A percentile compares a stretch with the other conserved stretches of the same genome.
phyloP scores from a whole-genome alignment of 2,113 vertebrate species.

The Xyliphius kryptos region DNA sequence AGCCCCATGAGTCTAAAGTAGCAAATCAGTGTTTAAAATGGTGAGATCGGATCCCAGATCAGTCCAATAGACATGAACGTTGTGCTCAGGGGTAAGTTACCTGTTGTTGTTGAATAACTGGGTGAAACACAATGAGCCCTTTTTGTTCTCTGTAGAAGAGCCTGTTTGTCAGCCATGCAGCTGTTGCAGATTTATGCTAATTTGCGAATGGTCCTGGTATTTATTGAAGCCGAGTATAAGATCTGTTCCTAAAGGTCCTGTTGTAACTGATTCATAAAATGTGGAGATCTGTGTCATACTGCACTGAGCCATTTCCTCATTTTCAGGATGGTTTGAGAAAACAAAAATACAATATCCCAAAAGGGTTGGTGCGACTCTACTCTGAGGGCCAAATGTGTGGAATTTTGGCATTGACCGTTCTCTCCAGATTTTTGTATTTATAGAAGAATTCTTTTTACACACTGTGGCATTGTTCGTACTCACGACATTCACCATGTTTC shows the following conservation, averaged over 20 bases:
- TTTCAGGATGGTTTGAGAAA: constrained; percentile 11
- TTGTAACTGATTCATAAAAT: constrained; percentile 13
- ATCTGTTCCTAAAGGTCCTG: constrained; percentile 18
- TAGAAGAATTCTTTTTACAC: constrained; percentile 16
- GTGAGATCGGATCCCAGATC: not conserved
- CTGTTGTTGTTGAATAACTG: constrained; percentile 22
- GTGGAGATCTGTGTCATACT: not conserved
- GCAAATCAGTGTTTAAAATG: no score
- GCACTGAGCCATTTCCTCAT: constrained; percentile 14
- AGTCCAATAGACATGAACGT: not conserved
- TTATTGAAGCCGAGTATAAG: constrained; percentile 6
- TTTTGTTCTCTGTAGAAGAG: constrained; percentile 1
- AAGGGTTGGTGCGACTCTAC: constrained; percentile 3
- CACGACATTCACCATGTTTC: no score
- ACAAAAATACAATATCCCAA: no score
- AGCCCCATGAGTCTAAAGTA: no score
- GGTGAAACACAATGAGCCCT: constrained; percentile 16
- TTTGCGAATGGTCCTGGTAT: constrained; percentile 13
- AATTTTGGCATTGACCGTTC: constrained; percentile 1
- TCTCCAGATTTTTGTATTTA: constrained; percentile 22
- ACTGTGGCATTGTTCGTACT: constrained; percentile 14
- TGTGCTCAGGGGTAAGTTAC: constrained; percentile 29
- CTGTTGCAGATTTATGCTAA: constrained; percentile 29
- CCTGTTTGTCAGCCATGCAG: constrained; percentile 25
- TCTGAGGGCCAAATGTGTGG: constrained; percentile 6